phyloP scores from a whole-genome alignment of 2,797 vertebrate species.

The Knipowitschia caucasica region DNA sequence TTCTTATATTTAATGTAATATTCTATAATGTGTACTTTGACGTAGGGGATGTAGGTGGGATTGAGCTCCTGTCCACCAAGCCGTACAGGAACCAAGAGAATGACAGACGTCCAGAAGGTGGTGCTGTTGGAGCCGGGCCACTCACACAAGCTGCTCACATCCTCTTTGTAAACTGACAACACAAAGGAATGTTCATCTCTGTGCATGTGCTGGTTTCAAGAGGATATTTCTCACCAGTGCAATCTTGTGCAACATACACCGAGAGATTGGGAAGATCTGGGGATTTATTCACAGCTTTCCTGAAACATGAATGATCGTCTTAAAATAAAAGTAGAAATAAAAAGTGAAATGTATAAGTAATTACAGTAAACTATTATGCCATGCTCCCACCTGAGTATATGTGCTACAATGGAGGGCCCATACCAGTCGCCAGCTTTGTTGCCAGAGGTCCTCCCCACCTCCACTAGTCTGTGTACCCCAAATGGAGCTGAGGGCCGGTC shows the following conservation, averaged over 20 bases:
- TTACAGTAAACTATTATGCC: background rate
- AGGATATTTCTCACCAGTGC: constrained; percentile 77
- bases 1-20: too few relatives aligned
- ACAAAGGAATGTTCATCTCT: background rate
- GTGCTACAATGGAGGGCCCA: constrained; percentile 83
- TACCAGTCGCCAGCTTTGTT: constrained; percentile 92
- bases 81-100: constrained; percentile 87
- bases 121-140: constrained; percentile 3
- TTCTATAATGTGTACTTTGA: constrained; percentile 76
- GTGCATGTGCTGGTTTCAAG: background rate
- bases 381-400: constrained; percentile 80
- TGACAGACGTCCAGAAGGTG: constrained; percentile 74
- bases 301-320: constrained; percentile 46
- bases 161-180: constrained; percentile 81
- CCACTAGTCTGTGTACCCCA: constrained; percentile 83
- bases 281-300: constrained; percentile 80
- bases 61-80: constrained; percentile 87
- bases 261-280: constrained; percentile 66
- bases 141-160: constrained; percentile 76
- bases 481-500: constrained; percentile 80
- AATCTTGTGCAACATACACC: constrained; percentile 91
- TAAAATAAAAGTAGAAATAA: background rate
- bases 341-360: background rate
- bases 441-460: constrained; percentile 79
- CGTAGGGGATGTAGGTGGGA: constrained; percentile 78